Conservation (phyloP, 2,888 invertebrate species). For the Allygus modestus region DNA sequence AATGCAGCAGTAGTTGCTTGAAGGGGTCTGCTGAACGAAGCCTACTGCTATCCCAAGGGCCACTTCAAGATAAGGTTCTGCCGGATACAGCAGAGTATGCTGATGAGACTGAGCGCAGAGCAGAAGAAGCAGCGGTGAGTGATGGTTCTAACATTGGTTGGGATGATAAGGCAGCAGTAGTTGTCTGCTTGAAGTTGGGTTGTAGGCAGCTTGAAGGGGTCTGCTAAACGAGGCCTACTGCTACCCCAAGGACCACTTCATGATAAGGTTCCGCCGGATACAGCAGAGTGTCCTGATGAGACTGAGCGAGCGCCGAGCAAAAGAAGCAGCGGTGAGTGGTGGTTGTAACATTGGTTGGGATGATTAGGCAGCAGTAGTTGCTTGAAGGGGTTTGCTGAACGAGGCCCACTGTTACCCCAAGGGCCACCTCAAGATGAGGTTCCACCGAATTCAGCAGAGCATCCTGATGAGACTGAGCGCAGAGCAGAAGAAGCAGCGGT, state of each 20-base stretch:
- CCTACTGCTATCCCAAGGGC: conserved; percentile 88
- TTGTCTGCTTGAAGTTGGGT: no score
- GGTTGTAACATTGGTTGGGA: no score
- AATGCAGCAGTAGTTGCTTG: neutral
- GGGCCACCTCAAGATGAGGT: conserved; percentile 93
- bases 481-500: conserved; percentile 69
- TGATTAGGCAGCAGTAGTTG: neutral
- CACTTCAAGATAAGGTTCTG: conserved; percentile 94
- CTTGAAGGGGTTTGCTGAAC: conserved; percentile 87
- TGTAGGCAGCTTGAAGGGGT: conserved; percentile 94
- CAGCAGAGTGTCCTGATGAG: conserved; percentile 79
- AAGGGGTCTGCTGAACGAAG: conserved; percentile 95
- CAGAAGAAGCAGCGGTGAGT: conserved; percentile 64
- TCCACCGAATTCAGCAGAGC: conserved; percentile 85
- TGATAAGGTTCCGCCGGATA: conserved; percentile 92
- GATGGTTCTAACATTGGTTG: no score
- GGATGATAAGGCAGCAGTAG: no score
- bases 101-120: conserved; percentile 73
- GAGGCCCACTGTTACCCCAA: conserved; percentile 89
- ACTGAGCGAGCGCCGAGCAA: conserved; percentile 72
- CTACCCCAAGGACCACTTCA: conserved; percentile 89
- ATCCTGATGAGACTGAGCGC: conserved; percentile 75
- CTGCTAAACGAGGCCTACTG: conserved; percentile 94
- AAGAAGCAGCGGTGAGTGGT: conserved; percentile 63
- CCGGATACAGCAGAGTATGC: conserved; percentile 83